Conservation (phyloP, 30 jellyfish, hydroid and myxozoan species). For the Pseudorhiza aurosa region DNA sequence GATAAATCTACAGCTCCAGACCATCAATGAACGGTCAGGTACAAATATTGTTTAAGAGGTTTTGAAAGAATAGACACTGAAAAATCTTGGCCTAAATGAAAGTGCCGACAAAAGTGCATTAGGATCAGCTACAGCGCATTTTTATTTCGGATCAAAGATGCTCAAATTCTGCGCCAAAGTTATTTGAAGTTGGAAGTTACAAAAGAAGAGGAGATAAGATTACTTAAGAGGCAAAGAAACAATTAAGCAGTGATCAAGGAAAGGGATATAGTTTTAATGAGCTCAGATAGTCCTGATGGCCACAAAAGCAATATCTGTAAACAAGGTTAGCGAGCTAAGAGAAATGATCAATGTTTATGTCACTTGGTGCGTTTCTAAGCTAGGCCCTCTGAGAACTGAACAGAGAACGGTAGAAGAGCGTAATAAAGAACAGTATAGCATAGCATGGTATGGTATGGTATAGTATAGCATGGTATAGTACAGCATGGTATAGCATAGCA, state of each 20-base stretch:
- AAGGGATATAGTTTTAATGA: background rate
- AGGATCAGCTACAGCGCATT: background rate
- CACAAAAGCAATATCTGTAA: background rate
- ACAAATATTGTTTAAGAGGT: too few relatives aligned
- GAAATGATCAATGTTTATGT: too few relatives aligned
- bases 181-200: background rate
- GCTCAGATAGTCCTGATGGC: background rate
- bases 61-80: too few relatives aligned
- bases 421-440: too few relatives aligned
- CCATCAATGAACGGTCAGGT: too few relatives aligned
- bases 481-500: too few relatives aligned
- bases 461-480: too few relatives aligned
- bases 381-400: too few relatives aligned
- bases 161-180: background rate
- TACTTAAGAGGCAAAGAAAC: background rate
- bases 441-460: too few relatives aligned
- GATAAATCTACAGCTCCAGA: too few relatives aligned
- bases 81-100: background rate
- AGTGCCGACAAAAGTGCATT: background rate
- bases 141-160: background rate
- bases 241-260: background rate
- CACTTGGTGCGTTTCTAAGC: too few relatives aligned
- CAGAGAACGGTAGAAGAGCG: too few relatives aligned
- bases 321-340: background rate
- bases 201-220: background rate